Base-by-base conservation (phyloP, 30 jellyfish, hydroid and myxozoan genomes). In the Aurelia coerulea region DNA sequence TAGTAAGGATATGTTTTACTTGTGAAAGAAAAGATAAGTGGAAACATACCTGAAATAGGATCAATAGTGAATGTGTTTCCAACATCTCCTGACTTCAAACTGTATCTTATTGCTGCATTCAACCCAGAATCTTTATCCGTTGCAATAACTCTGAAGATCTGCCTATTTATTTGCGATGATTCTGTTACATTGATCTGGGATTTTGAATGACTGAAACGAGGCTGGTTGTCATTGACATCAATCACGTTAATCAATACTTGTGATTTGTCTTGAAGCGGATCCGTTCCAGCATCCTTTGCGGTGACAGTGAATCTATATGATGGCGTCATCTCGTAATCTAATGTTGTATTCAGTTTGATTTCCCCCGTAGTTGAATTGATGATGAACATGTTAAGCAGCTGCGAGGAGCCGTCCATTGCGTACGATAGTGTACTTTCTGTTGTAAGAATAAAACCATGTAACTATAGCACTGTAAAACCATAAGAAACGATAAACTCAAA, bases 221-320 rank as follows among this genome's bases (percentile, higher is more conserved):
- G 99, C 50, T 76, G 60, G 66, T 95, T 89, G 84, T 95, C 97
- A 65, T 89, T 95, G 19, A 81, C 97, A 82, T 95, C 99, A 13
- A 83, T 11, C n/a, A 94, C 95, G 7, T 95, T 81, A 12, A 95
- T 79, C 29, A 66, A 16, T 19, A 95, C 88, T 52, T 63, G 91
- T 3, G 97, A 79, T 12, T 64, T 89, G 83, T 92, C 97, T 62
- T 78, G 63, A 23, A 78, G 68, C 15, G 97, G 80, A 17, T 97
- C 96, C 4, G 31, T 50, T 17, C 95, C 99, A 37, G 78, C 87
- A 71, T 94, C 99, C 17, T 72, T 54, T 31, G 97, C 99, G 62
- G 62, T 58, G 46, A 90, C 97, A 42, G 87, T 67, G 49, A 95
- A 85, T 67, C 81, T 63, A 74, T 95, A 88, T 16, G 74, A 76